phyloP scores from a whole-genome alignment of 2,888 invertebrate genomes.

The Xestia ashworthii region DNA sequence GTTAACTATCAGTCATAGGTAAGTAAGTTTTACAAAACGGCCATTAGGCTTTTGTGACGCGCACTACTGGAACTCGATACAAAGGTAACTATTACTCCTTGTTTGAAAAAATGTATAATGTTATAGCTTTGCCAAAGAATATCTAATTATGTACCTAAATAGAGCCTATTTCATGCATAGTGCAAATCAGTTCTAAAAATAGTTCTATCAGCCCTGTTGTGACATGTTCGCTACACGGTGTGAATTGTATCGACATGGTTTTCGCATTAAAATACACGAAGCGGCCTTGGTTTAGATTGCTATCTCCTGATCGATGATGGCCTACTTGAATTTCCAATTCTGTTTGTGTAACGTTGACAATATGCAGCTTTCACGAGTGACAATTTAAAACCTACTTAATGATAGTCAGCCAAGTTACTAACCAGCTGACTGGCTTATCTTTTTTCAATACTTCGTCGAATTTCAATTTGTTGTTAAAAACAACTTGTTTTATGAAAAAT shows the following conservation, averaged over 20 bases:
- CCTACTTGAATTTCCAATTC: constrained; percentile 13
- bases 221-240: not conserved
- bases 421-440: not conserved
- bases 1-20: no score
- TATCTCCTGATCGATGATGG: constrained; percentile 32
- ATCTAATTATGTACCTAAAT: not conserved
- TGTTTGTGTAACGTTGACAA: constrained; percentile 1
- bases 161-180: not conserved
- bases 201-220: constrained; percentile 5
- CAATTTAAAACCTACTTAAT: not conserved
- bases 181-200: not conserved
- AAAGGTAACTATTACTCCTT: no score
- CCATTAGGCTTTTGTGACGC: no score
- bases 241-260: constrained; percentile 18
- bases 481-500: not conserved
- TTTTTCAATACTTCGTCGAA: not conserved
- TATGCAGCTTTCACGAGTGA: not conserved
- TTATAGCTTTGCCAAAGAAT: no score
- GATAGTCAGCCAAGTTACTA: not conserved
- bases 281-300: constrained; percentile 23
- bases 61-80: no score
- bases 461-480: no score
- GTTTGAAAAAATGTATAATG: no score
- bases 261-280: constrained; percentile 38
- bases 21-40: no score